A percentile compares a stretch with the other conserved stretches of the same genome.
phyloP scores from a whole-genome alignment of 2,113 vertebrate genomes.

The Gorsachius goisagi region DNA sequence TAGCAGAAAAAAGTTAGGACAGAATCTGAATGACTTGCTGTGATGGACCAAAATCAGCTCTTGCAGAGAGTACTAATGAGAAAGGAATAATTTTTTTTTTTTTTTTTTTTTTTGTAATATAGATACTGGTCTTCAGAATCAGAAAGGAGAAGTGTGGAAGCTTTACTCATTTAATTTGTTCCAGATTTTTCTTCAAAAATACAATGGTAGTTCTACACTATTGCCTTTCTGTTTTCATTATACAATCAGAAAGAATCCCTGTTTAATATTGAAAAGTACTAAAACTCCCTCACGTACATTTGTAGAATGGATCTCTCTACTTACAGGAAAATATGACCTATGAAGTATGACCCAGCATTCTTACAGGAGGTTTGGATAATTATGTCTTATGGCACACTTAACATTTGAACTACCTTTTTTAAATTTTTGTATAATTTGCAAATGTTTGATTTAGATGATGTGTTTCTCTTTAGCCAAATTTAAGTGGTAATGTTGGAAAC shows the following conservation, averaged over 20 bases:
- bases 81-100: background rate
- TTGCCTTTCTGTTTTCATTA: background rate
- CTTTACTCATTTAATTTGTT: background rate
- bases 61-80: background rate
- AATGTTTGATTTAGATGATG: background rate
- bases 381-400: background rate
- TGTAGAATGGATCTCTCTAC: background rate
- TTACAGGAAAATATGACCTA: background rate
- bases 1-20: background rate
- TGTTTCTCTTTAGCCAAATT: background rate
- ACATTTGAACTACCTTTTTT: background rate
- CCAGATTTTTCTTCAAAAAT: background rate
- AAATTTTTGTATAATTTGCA: background rate
- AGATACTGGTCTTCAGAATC: background rate
- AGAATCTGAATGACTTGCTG: background rate
- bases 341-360: background rate
- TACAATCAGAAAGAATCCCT: background rate
- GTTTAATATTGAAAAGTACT: background rate
- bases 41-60: background rate
- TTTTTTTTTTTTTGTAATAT: accelerated
- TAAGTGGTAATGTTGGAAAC: background rate
- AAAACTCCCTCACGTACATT: background rate
- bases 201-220: background rate
- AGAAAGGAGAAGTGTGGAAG: background rate
- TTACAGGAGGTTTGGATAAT: background rate